Conservation (phyloP, 2,888 invertebrate species). For the Ctenicera cuprea region DNA sequence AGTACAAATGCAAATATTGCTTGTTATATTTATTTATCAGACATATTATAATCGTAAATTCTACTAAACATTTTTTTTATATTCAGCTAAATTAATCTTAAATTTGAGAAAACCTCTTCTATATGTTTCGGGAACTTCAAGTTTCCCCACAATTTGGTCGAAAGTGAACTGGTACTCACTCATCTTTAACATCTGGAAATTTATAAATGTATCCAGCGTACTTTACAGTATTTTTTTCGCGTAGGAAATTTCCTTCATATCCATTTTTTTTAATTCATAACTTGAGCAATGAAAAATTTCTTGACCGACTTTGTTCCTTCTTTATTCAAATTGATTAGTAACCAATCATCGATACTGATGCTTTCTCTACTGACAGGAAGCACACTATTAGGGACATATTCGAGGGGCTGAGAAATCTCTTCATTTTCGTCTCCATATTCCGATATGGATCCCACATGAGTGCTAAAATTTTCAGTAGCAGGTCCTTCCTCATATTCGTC, state of each 20-base stretch:
- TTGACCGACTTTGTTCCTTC: no score
- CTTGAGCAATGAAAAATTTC: no score
- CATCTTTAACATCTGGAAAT: slow-evolving; percentile 37
- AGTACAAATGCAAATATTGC: no score
- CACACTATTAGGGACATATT: slow-evolving; percentile 14
- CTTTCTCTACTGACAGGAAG: not conserved
- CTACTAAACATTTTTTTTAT: no score
- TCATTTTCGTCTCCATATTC: no score
- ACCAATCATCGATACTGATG: slow-evolving; percentile 26
- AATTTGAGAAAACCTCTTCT: slow-evolving; percentile 17
- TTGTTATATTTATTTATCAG: no score
- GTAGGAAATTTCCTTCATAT: no score
- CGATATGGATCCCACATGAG: not conserved
- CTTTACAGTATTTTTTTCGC: slow-evolving; percentile 9
- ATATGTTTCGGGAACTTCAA: not conserved
- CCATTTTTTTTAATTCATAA: no score
- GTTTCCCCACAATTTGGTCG: no score
- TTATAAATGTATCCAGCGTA: slow-evolving; percentile 35
- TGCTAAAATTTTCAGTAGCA: slow-evolving; percentile 5
- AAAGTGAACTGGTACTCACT: slow-evolving; percentile 29
- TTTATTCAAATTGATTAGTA: not conserved
- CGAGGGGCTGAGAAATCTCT: no score
- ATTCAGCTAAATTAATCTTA: not conserved
- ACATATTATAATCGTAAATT: no score
- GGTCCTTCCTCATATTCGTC: slow-evolving; percentile 2